These are phyloP conservation scores for Gobio occitaniae DNA, from an alignment of 2,797 vertebrate species.

Conservation along the genomic window DNA sequence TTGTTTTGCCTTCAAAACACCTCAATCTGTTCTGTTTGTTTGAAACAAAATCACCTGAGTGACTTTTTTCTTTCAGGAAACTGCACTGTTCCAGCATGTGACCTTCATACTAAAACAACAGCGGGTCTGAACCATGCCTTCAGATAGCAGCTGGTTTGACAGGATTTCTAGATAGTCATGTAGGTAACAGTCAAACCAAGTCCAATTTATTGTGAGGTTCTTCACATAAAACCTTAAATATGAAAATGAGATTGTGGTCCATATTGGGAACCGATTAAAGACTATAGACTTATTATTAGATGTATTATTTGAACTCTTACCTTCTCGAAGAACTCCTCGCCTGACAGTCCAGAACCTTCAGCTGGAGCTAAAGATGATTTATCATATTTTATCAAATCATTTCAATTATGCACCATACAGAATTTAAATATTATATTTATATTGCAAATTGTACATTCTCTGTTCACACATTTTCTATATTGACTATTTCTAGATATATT, in stretches of 20 bases:
- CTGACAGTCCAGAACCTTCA: slow-evolving; percentile 67
- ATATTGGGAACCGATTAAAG: not conserved
- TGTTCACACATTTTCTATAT: not conserved
- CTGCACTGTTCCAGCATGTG: not conserved
- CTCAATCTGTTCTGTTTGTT: not conserved
- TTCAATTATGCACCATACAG: not conserved
- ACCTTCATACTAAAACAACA: not conserved
- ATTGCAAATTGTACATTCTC: not conserved
- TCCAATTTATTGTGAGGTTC: not conserved
- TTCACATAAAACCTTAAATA: not conserved
- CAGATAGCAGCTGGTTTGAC: not conserved
- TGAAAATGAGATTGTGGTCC: not conserved
- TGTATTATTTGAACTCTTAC: slow-evolving; percentile 62
- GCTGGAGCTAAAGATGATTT: slow-evolving; percentile 71
- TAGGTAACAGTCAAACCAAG: not conserved
- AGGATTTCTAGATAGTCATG: not conserved
- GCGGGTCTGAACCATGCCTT: not conserved
- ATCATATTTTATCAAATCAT: not conserved
- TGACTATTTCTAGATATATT: not conserved
- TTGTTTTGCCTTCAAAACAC: slow-evolving; percentile 27
- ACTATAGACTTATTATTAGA: not conserved
- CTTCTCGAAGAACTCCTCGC: slow-evolving; percentile 81
- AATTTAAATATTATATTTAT: slow-evolving; percentile 9
- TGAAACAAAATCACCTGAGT: slow-evolving; percentile 2
- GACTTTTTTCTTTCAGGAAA: not conserved